Base-by-base conservation (phyloP, 2,797 vertebrate species). In the Acropternis orthonyx region DNA sequence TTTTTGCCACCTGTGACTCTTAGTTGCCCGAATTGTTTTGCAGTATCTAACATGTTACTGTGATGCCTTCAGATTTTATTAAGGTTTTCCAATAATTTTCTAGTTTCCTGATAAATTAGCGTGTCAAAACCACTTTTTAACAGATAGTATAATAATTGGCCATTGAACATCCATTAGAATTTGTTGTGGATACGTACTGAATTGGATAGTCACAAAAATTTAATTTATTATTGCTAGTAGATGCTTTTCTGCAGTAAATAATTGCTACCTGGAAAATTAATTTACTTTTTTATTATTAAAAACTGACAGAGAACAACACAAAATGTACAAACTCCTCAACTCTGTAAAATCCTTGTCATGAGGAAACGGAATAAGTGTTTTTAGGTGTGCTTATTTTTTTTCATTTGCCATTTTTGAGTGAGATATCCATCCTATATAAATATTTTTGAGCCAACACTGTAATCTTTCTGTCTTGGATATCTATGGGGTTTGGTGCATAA, bases 11-110 rank as follows among this genome's bases (percentile, higher is more conserved):
- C 56, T 82, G 41, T 89, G 32, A 65, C 48, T 91, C 68, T 85
- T 4, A 6, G 39, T 77, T 88, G 56, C 15, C 62, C 43, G 21
- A 86, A 66, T 52, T 12, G 32, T 85, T 96, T 92, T 93, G 27
- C 36, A 92, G 24, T 90, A 87, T 75, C 69, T 95, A 72, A 54
- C 11, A 54, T 1, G 30, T 78, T 93, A 74, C 30, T n/a, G 44
- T 84, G 36, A 83, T 97, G 52, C 54, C 80, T 92, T 96, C 82
- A 87, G 93, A 49, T 56, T 97, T 97, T 95, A 88, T 94, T 94
- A 96, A 84, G 88, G 54, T 86, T 95, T 97, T 96, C 63, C 69
- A 93, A 85, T 51, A 1, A 69, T 95, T 93, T 96, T 91, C 88
- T 88, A 88, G 49, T 95, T 96, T 96, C 28, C 63, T 93, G 56